phyloP scores from a whole-genome alignment of 2,888 invertebrate species.

The Germaria angustata region DNA sequence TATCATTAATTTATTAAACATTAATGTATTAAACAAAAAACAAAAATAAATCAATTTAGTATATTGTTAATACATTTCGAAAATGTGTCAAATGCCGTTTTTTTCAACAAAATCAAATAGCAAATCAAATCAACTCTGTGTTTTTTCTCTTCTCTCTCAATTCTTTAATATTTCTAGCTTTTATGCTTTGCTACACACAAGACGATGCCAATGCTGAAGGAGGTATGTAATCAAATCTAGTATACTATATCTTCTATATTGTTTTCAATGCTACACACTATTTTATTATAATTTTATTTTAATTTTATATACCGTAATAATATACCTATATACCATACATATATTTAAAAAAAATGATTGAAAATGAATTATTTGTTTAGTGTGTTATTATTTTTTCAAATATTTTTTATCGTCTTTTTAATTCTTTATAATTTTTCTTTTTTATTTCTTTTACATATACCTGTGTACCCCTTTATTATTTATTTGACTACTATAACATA shows the following conservation, averaged over 20 bases:
- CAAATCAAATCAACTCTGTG: slow-evolving; percentile 63
- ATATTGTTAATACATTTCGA: neutral
- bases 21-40: no score
- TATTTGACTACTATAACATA: slow-evolving; percentile 34
- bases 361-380: slow-evolving; percentile 47
- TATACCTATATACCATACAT: slow-evolving; percentile 22
- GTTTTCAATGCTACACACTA: slow-evolving; percentile 47
- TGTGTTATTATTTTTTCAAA: slow-evolving; percentile 44
- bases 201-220: slow-evolving; percentile 94
- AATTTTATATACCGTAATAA: slow-evolving; percentile 36
- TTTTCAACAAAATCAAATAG: slow-evolving; percentile 45
- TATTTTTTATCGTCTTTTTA: slow-evolving; percentile 43
- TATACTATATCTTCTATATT: slow-evolving; percentile 25
- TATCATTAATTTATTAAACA: no score
- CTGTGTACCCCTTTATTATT: slow-evolving; percentile 27
- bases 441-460: slow-evolving; percentile 63
- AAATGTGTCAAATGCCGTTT: slow-evolving; percentile 48
- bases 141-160: slow-evolving; percentile 69
- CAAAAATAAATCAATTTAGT: neutral
- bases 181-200: slow-evolving; percentile 96
- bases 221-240: slow-evolving; percentile 84
- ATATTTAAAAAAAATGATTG: slow-evolving; percentile 20
- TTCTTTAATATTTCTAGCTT: slow-evolving; percentile 85
- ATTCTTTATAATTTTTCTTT: slow-evolving; percentile 67
- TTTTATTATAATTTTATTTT: slow-evolving; percentile 46